A percentile compares a stretch with the other conserved stretches of the same genome.
Conservation (phyloP, 2,888 invertebrate genomes). For the Keiferia lycopersicella region DNA sequence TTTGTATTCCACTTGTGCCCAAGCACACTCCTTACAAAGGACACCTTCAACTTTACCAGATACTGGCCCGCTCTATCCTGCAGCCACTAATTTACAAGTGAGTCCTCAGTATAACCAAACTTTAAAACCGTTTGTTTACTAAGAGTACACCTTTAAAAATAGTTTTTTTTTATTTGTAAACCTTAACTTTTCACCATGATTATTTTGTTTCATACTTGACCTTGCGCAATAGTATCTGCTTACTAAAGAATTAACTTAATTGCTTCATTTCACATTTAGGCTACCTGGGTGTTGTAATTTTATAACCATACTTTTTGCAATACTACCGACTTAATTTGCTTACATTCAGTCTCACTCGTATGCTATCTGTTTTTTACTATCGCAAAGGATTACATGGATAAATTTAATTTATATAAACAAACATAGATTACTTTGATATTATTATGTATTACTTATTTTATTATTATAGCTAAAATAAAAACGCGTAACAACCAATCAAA, state of each 20-base stretch:
- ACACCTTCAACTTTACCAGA: constrained; percentile 48
- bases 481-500: neutral
- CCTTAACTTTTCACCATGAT: neutral
- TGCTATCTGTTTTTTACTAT: neutral
- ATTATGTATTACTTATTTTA: neutral
- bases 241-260: constrained; percentile 1
- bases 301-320: constrained; percentile 8
- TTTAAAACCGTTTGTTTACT: neutral
- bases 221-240: neutral
- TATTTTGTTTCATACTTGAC: neutral
- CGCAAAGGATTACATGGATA: neutral
- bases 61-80: constrained; percentile 36
- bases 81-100: constrained; percentile 45
- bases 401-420: neutral
- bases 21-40: constrained; percentile 55
- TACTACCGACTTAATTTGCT: constrained; percentile 2
- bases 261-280: constrained; percentile 16
- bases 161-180: neutral
- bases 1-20: constrained; percentile 67
- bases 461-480: neutral
- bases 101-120: constrained; percentile 35
- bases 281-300: constrained; percentile 7
- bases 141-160: neutral
- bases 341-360: neutral
- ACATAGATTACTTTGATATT: neutral